Base-by-base conservation (phyloP, 2,888 invertebrate genomes). In the Patella depressa region DNA sequence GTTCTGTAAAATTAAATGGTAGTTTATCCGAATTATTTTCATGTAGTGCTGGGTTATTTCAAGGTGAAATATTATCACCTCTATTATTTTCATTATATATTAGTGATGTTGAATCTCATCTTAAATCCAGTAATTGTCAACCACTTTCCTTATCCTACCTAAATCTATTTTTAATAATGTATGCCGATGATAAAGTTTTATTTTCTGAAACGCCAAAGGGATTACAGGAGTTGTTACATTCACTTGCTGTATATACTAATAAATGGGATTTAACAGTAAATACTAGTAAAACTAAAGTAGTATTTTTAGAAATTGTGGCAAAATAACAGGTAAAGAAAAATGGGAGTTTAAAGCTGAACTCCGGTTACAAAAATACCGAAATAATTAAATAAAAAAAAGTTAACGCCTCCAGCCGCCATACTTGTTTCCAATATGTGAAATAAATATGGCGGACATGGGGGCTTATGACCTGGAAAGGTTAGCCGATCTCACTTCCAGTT, bases 51-150 rank as follows among this genome's bases (percentile, higher is more conserved):
- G 59, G 59, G n/a, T 59, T 59, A 59, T 59, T 59, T 19, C 59
- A 59, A 59, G 59, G 59, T n/a, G n/a, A 59, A 59, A 59, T 59
- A n/a, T 59, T 59, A 19, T 59, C 59, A 59, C 17, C 59, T n/a
- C 14, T 59, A 59, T 17, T 59, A 59, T 59, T 59, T 59, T 59
- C 59, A 59, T 59, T 59, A 19, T 59, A 59, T 59, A 19, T 59
- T n/a, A 59, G 59, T 59, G 59, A 59, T 59, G 59, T 59, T 59
- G 59, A 59, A 59, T n/a, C 17, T 59, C 59, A 59, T 59, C 19
- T 59, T 17, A 7, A n/a, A 19, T 59, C 59, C 19, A 19, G 19
- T n/a, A 59, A 59, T 19, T 59, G 59, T 59, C 17, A 17, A 19
- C 59, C 59, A 59, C 17, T 59, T 17, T 59, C 59, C 14, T 59